A percentile compares a stretch with the other conserved stretches of the same genome.
These are phyloP conservation scores for Drosophila leontia DNA, from an alignment of 1,140 invertebrate species.

Conservation along the genomic window DNA sequence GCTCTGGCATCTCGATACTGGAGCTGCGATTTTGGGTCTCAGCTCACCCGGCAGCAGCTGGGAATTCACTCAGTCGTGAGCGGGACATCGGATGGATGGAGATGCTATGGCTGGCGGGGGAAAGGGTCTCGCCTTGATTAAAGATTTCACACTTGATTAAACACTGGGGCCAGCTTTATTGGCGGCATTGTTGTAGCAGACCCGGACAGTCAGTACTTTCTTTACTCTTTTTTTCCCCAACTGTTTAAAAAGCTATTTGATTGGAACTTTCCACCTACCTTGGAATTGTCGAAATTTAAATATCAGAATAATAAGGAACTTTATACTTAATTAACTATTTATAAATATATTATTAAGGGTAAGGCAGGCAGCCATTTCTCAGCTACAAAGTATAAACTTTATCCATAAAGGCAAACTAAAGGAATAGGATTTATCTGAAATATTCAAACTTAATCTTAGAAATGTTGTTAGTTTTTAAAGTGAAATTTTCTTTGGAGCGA, in stretches of 20 bases:
- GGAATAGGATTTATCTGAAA: no score
- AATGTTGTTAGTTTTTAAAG: no score
- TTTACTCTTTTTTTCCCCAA: slow-evolving; percentile 5
- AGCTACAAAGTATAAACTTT: no score
- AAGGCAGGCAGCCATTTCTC: background rate
- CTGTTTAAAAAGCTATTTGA: slow-evolving; percentile 7
- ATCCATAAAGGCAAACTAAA: no score
- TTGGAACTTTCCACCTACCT: background rate
- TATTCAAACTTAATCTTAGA: no score
- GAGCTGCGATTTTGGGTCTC: slow-evolving; percentile 37
- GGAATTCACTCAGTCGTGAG: slow-evolving; percentile 47
- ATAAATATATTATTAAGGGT: background rate
- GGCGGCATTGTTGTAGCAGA: slow-evolving; percentile 12
- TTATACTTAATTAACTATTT: background rate
- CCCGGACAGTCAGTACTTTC: slow-evolving; percentile 1
- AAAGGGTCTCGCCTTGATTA: slow-evolving; percentile 56
- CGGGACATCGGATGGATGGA: slow-evolving; percentile 8
- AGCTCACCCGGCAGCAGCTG: slow-evolving; percentile 44
- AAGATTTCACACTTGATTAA: slow-evolving; percentile 81
- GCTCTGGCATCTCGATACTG: slow-evolving; percentile 23
- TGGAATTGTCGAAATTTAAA: background rate
- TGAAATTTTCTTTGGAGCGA: no score
- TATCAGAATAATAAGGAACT: background rate
- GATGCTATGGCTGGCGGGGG: background rate
- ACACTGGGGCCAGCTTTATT: slow-evolving; percentile 36